Percentiles rank a stretch among this genome's conserved stretches.
These are phyloP conservation scores for Astatoreochromis straeleni DNA, from an alignment of 2,113 vertebrate species.

Conservation along the genomic window DNA sequence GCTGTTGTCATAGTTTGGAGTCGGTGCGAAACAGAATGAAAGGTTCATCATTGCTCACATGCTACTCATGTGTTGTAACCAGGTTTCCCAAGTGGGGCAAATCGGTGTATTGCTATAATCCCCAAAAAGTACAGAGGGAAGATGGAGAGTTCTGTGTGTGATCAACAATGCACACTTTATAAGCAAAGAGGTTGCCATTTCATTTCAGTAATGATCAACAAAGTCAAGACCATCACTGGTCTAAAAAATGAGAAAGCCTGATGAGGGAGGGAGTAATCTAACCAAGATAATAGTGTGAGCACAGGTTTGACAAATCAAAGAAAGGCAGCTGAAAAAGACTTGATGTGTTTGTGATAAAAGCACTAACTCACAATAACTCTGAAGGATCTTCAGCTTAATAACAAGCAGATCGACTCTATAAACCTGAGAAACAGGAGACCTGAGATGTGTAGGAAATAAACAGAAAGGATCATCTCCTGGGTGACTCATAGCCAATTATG, in stretches of 20 bases:
- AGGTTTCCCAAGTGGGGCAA: neutral
- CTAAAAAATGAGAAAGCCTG: neutral
- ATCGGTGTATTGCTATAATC: neutral
- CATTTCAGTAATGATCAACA: neutral
- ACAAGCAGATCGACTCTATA: neutral
- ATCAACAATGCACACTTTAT: neutral
- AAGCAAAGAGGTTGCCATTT: neutral
- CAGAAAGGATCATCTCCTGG: neutral
- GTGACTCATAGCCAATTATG: neutral
- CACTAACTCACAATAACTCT: neutral
- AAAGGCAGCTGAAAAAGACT: neutral
- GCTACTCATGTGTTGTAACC: neutral
- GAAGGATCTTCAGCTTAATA: neutral
- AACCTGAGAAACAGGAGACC: neutral
- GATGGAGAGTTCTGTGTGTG: neutral
- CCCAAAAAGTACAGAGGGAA: neutral
- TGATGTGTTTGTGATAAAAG: neutral
- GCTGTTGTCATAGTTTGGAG: neutral
- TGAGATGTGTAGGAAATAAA: neutral
- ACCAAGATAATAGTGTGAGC: rapidly evolving
- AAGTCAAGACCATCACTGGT: neutral
- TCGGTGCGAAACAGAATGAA: neutral
- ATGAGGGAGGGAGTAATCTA: neutral
- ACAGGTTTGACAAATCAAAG: neutral
- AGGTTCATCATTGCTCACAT: neutral